A percentile compares a stretch with the other conserved stretches of the same genome.
Evolutionary conservation across 2,113 vertebrate species (phyloP).

Genomic region (Mola mola): DNA sequence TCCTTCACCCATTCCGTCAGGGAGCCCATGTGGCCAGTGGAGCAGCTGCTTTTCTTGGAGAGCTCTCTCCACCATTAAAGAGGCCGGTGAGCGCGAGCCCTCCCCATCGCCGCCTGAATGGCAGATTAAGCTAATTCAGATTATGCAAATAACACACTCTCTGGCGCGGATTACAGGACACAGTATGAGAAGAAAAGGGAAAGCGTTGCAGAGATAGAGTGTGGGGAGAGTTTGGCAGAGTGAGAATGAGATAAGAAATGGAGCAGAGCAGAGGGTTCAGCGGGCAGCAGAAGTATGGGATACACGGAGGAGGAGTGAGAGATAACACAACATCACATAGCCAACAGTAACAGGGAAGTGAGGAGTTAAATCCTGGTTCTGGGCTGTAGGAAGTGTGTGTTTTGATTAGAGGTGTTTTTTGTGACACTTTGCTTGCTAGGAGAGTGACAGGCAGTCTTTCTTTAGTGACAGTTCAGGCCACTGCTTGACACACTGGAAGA

Average conservation of each 20-base stretch:
- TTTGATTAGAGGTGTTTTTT: slow-evolving; percentile 23
- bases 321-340: slow-evolving; percentile 22
- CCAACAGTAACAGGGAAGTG: slow-evolving; percentile 11
- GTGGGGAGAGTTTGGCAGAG: slow-evolving; percentile 32
- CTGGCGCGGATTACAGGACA: slow-evolving; percentile 66
- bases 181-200: slow-evolving; percentile 21
- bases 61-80: slow-evolving; percentile 5
- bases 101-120: slow-evolving; percentile 39
- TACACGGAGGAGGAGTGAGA: slow-evolving; percentile 20
- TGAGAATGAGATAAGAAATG: slow-evolving; percentile 42
- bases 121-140: slow-evolving; percentile 78
- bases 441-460: slow-evolving; percentile 44
- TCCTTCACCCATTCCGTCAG: neutral
- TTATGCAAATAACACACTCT: slow-evolving; percentile 72
- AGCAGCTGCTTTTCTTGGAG: slow-evolving; percentile 28
- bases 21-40: neutral
- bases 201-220: slow-evolving; percentile 11
- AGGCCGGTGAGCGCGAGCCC: slow-evolving; percentile 26
- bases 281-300: slow-evolving; percentile 33
- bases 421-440: slow-evolving; percentile 8
- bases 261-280: slow-evolving; percentile 21
- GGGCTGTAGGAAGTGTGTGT: slow-evolving; percentile 9
- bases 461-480: slow-evolving; percentile 30
- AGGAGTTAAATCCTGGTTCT: slow-evolving; percentile 31
- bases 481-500: slow-evolving; percentile 25